A percentile compares a stretch with the other conserved stretches of the same genome.
Conservation (phyloP, 2,888 invertebrate species). For the Cephus sareptanus region DNA sequence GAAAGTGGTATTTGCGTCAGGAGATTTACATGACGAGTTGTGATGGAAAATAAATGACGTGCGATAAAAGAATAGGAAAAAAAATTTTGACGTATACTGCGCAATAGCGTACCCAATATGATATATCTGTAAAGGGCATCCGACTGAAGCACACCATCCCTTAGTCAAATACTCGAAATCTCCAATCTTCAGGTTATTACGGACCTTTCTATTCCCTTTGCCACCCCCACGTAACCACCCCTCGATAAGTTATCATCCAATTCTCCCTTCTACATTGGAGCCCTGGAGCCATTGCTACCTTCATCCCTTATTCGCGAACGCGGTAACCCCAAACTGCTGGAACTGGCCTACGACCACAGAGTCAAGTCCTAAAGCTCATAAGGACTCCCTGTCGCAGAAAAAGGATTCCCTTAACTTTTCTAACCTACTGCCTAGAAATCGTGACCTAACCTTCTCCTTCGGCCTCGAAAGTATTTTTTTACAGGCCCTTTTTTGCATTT, state of each 20-base stretch:
- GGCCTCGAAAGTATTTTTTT: neutral
- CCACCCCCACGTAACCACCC: neutral
- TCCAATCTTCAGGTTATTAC: slow-evolving; percentile 2
- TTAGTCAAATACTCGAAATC: neutral
- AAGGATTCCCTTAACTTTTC: neutral
- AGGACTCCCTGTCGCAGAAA: neutral
- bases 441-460: neutral
- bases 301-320: neutral
- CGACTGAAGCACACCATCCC: neutral
- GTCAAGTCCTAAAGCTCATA: neutral
- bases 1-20: neutral
- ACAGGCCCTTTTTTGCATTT: neutral
- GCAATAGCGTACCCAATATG: neutral
- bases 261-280: neutral
- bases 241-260: slow-evolving; percentile 3
- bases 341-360: neutral
- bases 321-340: neutral
- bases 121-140: neutral
- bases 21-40: neutral
- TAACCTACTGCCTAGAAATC: neutral
- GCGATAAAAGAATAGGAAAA: neutral
- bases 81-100: neutral
- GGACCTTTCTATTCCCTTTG: neutral
- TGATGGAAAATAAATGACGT: neutral
- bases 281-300: neutral